phyloP scores from a whole-genome alignment of 2,797 vertebrate species.

The Apodemus agrarius region DNA sequence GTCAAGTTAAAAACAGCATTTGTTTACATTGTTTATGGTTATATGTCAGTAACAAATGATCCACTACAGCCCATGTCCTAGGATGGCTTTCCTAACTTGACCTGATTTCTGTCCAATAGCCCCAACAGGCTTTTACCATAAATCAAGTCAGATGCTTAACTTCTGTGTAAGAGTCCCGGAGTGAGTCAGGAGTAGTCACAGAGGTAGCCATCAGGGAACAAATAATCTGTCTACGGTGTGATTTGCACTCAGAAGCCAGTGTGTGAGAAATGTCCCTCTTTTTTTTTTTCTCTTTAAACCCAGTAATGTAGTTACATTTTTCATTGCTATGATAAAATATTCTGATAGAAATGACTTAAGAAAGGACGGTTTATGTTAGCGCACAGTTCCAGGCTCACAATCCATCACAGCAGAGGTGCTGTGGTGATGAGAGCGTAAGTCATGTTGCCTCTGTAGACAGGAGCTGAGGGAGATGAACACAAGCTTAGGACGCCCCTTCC shows the following conservation, averaged over 20 bases:
- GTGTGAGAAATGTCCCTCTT: background rate
- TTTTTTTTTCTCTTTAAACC: too few species aligned
- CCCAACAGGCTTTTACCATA: background rate
- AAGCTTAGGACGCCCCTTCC: background rate
- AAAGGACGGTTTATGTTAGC: background rate
- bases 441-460: too few species aligned
- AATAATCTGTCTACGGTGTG: too few species aligned
- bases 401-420: background rate
- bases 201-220: background rate
- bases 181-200: too few species aligned
- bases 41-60: background rate
- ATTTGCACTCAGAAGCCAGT: background rate
- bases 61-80: background rate
- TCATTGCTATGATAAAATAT: background rate
- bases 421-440: background rate
- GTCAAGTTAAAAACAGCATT: background rate
- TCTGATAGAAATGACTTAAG: background rate
- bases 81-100: background rate
- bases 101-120: background rate
- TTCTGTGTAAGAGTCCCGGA: background rate
- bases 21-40: background rate
- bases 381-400: background rate
- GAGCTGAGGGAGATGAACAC: background rate
- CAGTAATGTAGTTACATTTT: background rate
- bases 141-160: background rate